phyloP scores from a whole-genome alignment of 2,113 vertebrate species.

The Microtus richardsoni region DNA sequence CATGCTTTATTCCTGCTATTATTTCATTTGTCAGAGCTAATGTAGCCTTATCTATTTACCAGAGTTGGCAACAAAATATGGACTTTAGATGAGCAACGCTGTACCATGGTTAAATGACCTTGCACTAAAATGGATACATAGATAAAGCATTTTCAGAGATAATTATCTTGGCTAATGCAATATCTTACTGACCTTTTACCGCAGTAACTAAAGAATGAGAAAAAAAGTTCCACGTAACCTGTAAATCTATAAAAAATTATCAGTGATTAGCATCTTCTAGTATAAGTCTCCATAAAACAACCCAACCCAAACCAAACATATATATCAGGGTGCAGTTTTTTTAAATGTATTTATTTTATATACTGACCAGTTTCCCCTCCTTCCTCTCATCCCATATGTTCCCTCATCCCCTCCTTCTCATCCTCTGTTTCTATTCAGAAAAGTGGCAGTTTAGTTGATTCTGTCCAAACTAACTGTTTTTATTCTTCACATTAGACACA shows the following conservation, averaged over 20 bases:
- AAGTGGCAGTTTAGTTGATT: neutral
- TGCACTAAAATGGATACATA: neutral
- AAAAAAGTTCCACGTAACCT: neutral
- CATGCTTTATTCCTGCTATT: neutral
- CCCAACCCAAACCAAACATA: neutral
- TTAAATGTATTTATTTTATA: neutral
- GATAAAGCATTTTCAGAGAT: neutral
- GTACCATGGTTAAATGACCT: neutral
- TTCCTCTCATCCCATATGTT: neutral
- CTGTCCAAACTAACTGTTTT: neutral
- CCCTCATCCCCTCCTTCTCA: neutral
- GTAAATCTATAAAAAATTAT: neutral
- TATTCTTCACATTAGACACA: neutral
- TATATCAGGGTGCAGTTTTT: neutral
- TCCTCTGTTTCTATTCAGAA: neutral
- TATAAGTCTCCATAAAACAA: neutral
- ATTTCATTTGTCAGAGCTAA: neutral
- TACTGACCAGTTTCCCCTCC: neutral
- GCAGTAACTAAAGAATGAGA: neutral
- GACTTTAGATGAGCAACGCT: neutral
- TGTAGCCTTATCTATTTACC: neutral
- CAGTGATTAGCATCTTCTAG: neutral
- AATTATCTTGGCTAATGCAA: neutral
- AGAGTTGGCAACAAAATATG: neutral
- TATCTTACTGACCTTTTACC: neutral